A percentile compares a stretch with the other conserved stretches of the same genome.
Evolutionary conservation across 2,797 vertebrate species (phyloP).

Genomic region (Chelidonichthys spinosus): DNA sequence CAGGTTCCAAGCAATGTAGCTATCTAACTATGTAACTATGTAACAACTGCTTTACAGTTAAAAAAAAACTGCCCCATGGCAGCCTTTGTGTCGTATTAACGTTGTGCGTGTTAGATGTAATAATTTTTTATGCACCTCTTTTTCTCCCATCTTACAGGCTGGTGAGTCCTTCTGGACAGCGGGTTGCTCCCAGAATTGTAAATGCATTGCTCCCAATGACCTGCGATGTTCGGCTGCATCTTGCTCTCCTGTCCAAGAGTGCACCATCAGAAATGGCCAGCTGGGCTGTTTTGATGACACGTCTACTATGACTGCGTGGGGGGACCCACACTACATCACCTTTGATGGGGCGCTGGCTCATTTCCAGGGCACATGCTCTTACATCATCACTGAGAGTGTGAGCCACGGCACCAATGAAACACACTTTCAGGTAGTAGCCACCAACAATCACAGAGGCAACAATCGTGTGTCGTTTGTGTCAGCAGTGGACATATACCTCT

Average conservation of each 20-base stretch:
- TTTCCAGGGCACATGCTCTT: constrained; percentile 84
- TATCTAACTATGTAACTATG: too few relatives aligned
- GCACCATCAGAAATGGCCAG: constrained; percentile 63
- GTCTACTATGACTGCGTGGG: constrained; percentile 78
- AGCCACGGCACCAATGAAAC: constrained; percentile 23
- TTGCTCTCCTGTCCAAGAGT: constrained; percentile 68
- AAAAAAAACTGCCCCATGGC: too few relatives aligned
- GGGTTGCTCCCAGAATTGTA: constrained; percentile 66
- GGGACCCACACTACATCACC: constrained; percentile 84
- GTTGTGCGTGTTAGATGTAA: neutral
- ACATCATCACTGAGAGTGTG: constrained; percentile 75
- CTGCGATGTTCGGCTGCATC: constrained; percentile 57
- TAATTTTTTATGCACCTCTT: neutral
- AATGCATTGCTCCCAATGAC: constrained; percentile 61
- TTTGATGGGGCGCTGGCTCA: constrained; percentile 82
- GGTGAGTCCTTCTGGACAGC: constrained; percentile 74
- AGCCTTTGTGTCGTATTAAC: neutral
- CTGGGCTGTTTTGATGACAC: constrained; percentile 64
- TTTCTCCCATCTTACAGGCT: constrained; percentile 36
- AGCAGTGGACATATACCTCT: constrained; percentile 73
- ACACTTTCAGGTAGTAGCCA: constrained; percentile 68
- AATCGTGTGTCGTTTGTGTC: constrained; percentile 77
- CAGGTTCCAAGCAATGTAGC: too few relatives aligned
- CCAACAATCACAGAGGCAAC: constrained; percentile 76
- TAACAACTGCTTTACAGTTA: too few relatives aligned